These are phyloP conservation scores for Ciconia stormi DNA, from an alignment of 2,113 vertebrate genomes.

Conservation along the genomic window DNA sequence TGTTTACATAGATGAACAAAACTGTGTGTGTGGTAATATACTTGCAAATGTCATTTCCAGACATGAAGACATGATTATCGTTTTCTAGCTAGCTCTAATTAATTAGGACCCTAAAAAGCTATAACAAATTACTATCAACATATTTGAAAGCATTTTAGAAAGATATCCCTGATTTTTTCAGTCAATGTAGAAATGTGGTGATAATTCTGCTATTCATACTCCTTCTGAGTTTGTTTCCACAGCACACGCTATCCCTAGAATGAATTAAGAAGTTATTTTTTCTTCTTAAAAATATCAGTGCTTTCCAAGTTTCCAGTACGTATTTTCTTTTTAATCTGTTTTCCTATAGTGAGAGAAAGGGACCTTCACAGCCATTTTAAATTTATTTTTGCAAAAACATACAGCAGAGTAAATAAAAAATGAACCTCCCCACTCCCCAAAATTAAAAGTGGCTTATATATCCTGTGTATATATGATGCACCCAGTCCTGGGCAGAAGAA, in stretches of 20 bases:
- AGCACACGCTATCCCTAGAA: background rate
- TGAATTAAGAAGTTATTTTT: background rate
- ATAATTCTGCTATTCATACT: background rate
- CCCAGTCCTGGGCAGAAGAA: background rate
- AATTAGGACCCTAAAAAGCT: background rate
- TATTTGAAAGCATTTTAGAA: background rate
- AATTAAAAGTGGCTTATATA: background rate
- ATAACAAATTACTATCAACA: background rate
- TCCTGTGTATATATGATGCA: background rate
- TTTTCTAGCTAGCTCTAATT: background rate
- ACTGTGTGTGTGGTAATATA: background rate
- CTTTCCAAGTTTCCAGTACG: background rate
- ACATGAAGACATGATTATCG: background rate
- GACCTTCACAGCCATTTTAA: background rate
- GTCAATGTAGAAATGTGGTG: background rate
- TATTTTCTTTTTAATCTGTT: background rate
- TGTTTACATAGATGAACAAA: conserved; percentile 5
- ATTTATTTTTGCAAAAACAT: background rate
- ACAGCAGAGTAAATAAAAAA: background rate
- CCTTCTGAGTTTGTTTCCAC: background rate
- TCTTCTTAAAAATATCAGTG: background rate
- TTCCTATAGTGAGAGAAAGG: background rate
- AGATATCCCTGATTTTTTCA: background rate
- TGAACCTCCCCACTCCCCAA: background rate
- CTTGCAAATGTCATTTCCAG: conserved; percentile 22